phyloP scores from a whole-genome alignment of 1,140 invertebrate genomes.

The Whitmania pigra region DNA sequence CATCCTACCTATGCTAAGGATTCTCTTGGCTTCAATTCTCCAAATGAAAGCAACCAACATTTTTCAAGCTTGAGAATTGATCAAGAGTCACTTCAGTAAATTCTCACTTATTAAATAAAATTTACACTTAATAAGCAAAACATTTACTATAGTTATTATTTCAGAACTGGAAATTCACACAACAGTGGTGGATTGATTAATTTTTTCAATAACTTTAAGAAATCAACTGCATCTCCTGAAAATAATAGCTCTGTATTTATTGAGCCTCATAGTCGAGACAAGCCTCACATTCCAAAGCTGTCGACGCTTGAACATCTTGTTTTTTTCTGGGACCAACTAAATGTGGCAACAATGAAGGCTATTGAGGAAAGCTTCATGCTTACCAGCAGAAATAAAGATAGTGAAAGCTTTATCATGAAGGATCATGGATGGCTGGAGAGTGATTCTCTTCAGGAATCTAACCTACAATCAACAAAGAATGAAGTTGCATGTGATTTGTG shows the following conservation, averaged over 20 bases:
- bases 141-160: too few relatives aligned
- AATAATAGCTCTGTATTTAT: too few relatives aligned
- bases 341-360: constrained; percentile 50
- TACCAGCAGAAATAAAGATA: constrained; percentile 32
- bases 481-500: constrained; percentile 75
- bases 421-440: constrained; percentile 28
- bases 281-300: constrained; percentile 53
- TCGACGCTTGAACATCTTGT: constrained; percentile 63
- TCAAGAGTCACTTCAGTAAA: too few relatives aligned
- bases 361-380: constrained; percentile 49
- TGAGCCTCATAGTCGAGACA: constrained; percentile 31
- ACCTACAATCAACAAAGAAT: constrained; percentile 34
- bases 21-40: neutral
- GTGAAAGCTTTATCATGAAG: constrained; percentile 25
- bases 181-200: too few relatives aligned
- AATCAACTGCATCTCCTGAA: too few relatives aligned
- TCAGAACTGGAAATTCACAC: too few relatives aligned
- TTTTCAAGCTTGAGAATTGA: too few relatives aligned
- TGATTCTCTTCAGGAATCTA: constrained; percentile 11
- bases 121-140: too few relatives aligned
- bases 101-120: too few relatives aligned
- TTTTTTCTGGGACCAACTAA: constrained; percentile 74
- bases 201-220: too few relatives aligned
- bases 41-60: neutral
- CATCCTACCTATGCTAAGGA: constrained; percentile 59